Base-by-base conservation (phyloP, 2,888 invertebrate species). In the Dascillus cervinus region DNA sequence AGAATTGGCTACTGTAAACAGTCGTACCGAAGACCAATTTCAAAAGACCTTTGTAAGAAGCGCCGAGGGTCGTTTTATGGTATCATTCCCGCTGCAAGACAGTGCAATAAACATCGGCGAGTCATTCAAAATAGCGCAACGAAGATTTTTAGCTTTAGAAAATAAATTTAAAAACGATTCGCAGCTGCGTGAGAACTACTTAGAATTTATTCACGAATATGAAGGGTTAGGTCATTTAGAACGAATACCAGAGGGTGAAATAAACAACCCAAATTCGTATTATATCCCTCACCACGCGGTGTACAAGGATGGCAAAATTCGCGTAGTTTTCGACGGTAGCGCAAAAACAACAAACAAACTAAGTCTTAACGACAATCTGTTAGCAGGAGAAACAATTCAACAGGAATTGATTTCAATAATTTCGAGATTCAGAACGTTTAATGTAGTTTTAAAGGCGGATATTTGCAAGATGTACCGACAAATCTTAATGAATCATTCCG, bases 171-270 rank as follows among this genome's bases (percentile, higher is more conserved):
- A 10, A 9, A 37, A 28, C 12, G 22, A 44, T 19, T 26, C 33
- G 5, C 11, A 27, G 19, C 13, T 46, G 11, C 39, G 29, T 17
- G 11, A 6, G 5, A 32, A 44, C 23, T 50, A 49, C 28, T 10
- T 20, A 5, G 11, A 40, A 8, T 47, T 50, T 11, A 47, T 48
- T 37, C 13, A 39, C 5, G 44, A 49, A 27, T 47, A 49, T 15
- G 14, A 29, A 11, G n/a, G 25, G 2, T 22, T 43, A 29, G 36
- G 33, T 22, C 47, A 49, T 15, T n/a, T n/a, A n/a, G n/a, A n/a
- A n/a, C n/a, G n/a, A n/a, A 52, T 48, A 43, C 15, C 21, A n/a
- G 29, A 22, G 30, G 22, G 31, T 11, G 15, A 12, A 13, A 17
- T 2, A 15, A 22, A 4, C 8, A 5, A 2, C n/a, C n/a, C n/a